Percentiles rank a stretch among this genome's conserved stretches.
These are phyloP conservation scores for Campylomormyrus numenius DNA, from an alignment of 2,113 vertebrate genomes.

Conservation along the genomic window DNA sequence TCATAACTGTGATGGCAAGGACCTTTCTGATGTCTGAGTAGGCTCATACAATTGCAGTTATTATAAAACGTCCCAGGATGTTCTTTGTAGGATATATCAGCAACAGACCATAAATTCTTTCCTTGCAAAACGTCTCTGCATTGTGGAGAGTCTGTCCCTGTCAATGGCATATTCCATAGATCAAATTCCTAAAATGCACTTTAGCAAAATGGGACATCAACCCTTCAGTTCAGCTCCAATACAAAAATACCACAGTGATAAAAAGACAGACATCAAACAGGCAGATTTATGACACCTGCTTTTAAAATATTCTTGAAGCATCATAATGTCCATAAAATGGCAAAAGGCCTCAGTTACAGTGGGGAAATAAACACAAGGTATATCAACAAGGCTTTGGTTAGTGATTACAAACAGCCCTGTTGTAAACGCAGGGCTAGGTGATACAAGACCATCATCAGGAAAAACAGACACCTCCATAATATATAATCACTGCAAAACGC, in stretches of 20 bases:
- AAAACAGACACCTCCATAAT: background rate
- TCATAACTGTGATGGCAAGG: background rate
- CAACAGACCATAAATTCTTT: background rate
- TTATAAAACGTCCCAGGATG: background rate
- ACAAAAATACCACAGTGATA: background rate
- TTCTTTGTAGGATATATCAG: background rate
- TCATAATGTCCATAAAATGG: background rate
- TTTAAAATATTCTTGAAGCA: background rate
- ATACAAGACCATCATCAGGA: no score
- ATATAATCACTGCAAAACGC: background rate
- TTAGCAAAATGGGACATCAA: background rate
- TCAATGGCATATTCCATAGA: background rate
- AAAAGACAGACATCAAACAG: background rate
- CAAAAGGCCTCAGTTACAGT: background rate
- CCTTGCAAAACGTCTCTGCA: background rate
- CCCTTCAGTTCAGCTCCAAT: background rate
- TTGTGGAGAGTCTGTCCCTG: background rate
- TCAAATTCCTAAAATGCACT: background rate
- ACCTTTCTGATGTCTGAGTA: background rate
- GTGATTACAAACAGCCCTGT: background rate
- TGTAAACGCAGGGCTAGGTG: background rate
- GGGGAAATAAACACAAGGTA: background rate
- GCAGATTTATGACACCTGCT: background rate
- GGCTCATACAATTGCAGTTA: background rate
- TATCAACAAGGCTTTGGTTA: background rate